Evolutionary conservation across 2,888 invertebrate genomes (phyloP), one percentile per base, ranked within the genome.

Genomic region (Stictocephala bisonia): DNA sequence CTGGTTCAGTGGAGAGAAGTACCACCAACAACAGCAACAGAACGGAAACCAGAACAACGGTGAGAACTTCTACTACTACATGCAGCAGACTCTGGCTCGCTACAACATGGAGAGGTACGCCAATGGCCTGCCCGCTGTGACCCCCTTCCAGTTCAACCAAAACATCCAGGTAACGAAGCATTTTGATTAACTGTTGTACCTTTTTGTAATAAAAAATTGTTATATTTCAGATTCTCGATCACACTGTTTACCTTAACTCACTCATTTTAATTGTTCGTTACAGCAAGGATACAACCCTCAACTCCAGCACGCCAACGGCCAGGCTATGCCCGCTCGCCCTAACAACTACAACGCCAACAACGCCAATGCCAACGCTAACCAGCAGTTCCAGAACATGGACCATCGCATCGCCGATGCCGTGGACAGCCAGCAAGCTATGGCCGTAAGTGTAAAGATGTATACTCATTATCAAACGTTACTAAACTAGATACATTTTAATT

Each of bases 31-130:
- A 20, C 73, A 73, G 18, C 24, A 51, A n/a, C 66, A 74, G 29
- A 64, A 74, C 67, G n/a, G n/a, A n/a, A n/a, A n/a, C n/a, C 53
- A 68, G 40, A 73, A 67, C 53, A 64, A 73, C 9, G 79, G 78
- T 29, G 79, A 80, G 70, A 64, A 72, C 31, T 77, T 76, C 71
- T 88, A 88, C 82, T 89, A 86, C 85, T 85, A 86, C 81, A 89
- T 91, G 81, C 89, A 91, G 80, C 90, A 92, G 82, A 80, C 91
- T 13, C 81, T 90, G 79, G 88, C 90, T 74, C 90, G 91, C 80
- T 92, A 90, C 85, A 74, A 73, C 56, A 56, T 79, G 58, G 79
- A 80, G 72, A 86, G 88, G 77, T 79, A 87, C 1, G 85, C 87
- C 2, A 86, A 87, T 72, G 86, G 85, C 31, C 79, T 88, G 40